Evolutionary conservation across 2,888 invertebrate genomes (phyloP).

Genomic region (Dysmachus trigonus): DNA sequence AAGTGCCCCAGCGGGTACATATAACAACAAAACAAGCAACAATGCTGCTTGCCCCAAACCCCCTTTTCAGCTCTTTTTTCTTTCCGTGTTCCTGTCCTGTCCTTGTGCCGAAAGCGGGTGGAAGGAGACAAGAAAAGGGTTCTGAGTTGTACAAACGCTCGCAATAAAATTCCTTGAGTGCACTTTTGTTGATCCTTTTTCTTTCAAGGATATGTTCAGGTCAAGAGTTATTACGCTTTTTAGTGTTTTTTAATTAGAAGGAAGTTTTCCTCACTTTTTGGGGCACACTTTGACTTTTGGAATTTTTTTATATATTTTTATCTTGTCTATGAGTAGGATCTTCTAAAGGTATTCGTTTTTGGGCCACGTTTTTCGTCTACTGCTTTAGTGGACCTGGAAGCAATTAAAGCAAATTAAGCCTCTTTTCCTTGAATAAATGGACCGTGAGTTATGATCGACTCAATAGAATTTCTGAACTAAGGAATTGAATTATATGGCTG

Average conservation of each 20-base stretch:
- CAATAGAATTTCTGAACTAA: neutral
- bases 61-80: neutral
- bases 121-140: neutral
- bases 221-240: neutral
- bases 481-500: neutral
- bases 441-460: neutral
- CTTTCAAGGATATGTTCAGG: neutral
- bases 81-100: neutral
- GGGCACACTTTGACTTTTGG: neutral
- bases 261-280: neutral
- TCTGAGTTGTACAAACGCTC: neutral
- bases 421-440: neutral
- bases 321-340: neutral
- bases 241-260: neutral
- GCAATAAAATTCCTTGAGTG: neutral
- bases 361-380: neutral
- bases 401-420: neutral
- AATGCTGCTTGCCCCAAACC: neutral
- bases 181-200: neutral
- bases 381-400: neutral
- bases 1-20: neutral
- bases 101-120: neutral
- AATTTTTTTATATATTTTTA: neutral
- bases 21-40: neutral
- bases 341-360: neutral